Conservation (phyloP, 2,888 invertebrate genomes). For the Melanchra persicariae region DNA sequence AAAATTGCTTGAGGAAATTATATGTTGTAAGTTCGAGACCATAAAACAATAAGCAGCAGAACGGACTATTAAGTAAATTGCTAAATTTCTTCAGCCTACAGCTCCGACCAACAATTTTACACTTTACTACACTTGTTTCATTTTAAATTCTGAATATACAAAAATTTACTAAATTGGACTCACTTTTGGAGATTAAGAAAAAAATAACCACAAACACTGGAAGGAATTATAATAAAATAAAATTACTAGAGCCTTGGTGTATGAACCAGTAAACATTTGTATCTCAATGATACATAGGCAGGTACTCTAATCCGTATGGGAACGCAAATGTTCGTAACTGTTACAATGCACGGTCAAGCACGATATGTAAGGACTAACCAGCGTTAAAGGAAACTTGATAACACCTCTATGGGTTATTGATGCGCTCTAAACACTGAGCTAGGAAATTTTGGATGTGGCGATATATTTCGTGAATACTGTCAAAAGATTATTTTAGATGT, state of each 20-base stretch:
- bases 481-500: neutral
- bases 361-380: conserved; percentile 66
- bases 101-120: conserved; percentile 57
- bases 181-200: conserved; percentile 32
- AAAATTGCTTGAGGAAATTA: conserved; percentile 67
- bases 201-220: neutral
- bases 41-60: conserved; percentile 71
- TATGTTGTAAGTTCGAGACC: conserved; percentile 67
- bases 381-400: conserved; percentile 76
- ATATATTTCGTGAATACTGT: neutral
- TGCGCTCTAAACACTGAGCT: conserved; percentile 58
- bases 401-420: conserved; percentile 76
- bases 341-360: conserved; percentile 61
- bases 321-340: conserved; percentile 58
- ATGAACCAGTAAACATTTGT: conserved; percentile 8
- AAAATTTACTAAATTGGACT: conserved; percentile 49
- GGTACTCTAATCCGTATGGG: conserved; percentile 51
- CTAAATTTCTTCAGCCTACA: conserved; percentile 67
- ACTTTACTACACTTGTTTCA: conserved; percentile 51
- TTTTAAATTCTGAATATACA: conserved; percentile 54
- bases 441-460: conserved; percentile 56
- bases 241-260: neutral
- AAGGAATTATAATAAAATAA: neutral
- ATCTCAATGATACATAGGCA: conserved; percentile 8
- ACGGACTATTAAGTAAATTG: conserved; percentile 71